A percentile compares a stretch with the other conserved stretches of the same genome.
phyloP scores from a whole-genome alignment of 2,113 vertebrate species.

The Xenotilapia flavipinnis region DNA sequence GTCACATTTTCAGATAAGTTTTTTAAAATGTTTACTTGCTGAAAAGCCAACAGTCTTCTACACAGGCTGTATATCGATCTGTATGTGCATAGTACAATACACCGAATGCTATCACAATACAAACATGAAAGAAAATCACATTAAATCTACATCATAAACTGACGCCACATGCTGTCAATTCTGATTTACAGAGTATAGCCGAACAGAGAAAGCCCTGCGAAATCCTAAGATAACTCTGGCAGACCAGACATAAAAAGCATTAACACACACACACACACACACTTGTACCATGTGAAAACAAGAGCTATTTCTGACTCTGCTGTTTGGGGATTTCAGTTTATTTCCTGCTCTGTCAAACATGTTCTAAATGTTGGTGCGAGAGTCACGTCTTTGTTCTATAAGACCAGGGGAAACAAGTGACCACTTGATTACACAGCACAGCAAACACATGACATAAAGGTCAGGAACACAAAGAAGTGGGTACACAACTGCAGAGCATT shows the following conservation, averaged over 20 bases:
- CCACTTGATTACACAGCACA: conserved; percentile 1
- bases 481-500: not conserved
- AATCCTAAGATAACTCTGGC: not conserved
- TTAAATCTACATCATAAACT: conserved; percentile 1
- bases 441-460: not conserved
- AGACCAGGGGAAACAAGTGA: not conserved
- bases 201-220: not conserved
- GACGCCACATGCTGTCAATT: conserved; percentile 3
- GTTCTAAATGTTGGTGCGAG: conserved; percentile 19
- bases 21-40: accelerated
- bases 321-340: not conserved
- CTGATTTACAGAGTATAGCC: not conserved
- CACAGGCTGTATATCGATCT: not conserved
- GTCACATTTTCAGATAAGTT: not conserved
- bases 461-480: not conserved
- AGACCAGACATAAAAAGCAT: not conserved
- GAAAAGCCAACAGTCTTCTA: not conserved
- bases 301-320: not conserved
- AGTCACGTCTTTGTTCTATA: conserved; percentile 11
- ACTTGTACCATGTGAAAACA: not conserved
- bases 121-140: not conserved
- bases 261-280: not conserved
- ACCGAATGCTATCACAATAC: not conserved
- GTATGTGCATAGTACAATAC: not conserved
- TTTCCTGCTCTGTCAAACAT: not conserved